phyloP scores from a whole-genome alignment of 2,113 vertebrate genomes.

The Eurystomus gularis region DNA sequence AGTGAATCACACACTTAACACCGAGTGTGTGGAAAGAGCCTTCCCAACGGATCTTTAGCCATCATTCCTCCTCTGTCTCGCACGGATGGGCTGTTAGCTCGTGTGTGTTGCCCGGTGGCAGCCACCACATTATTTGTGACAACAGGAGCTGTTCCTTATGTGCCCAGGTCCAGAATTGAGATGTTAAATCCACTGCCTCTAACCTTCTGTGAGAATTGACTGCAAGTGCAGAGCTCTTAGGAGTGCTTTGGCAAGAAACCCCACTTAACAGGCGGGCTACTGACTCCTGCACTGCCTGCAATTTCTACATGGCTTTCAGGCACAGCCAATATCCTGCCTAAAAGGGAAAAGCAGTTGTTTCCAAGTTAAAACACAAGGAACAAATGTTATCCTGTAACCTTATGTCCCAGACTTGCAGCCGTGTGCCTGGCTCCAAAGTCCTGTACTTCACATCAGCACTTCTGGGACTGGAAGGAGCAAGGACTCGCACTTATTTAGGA shows the following conservation, averaged over 20 bases:
- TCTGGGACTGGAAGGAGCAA: neutral
- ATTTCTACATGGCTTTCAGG: neutral
- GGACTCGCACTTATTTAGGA: fast-evolving
- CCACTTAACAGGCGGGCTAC: neutral
- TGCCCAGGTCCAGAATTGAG: neutral
- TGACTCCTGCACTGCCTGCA: neutral
- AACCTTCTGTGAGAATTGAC: fast-evolving
- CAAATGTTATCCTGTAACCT: neutral
- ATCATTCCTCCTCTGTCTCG: fast-evolving
- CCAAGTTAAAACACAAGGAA: neutral
- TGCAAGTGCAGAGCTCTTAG: neutral
- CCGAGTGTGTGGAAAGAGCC: neutral
- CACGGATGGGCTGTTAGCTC: neutral
- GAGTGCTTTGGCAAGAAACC: neutral
- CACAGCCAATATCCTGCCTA: neutral
- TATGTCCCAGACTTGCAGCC: neutral
- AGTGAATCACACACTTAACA: neutral
- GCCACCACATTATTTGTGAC: fast-evolving
- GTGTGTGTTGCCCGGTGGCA: fast-evolving
- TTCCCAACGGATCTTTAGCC: neutral
- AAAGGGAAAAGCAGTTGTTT: neutral
- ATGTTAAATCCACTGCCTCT: neutral
- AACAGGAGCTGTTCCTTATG: fast-evolving
- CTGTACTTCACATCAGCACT: neutral
- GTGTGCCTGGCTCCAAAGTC: fast-evolving